phyloP scores from a whole-genome alignment of 2,888 invertebrate genomes.

The Drosophila atripex region DNA sequence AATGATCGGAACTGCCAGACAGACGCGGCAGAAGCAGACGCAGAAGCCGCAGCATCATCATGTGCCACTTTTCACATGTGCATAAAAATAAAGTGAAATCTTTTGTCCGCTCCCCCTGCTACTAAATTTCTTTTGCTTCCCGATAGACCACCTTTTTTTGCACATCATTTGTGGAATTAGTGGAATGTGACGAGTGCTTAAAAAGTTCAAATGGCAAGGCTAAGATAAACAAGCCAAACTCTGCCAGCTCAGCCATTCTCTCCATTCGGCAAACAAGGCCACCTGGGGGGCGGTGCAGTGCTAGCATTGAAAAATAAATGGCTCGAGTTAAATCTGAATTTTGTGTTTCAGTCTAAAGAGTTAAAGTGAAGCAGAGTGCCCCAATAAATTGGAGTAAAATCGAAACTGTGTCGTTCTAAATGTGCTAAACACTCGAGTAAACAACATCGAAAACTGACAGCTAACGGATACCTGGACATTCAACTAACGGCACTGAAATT shows the following conservation, averaged over 20 bases:
- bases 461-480: slow-evolving; percentile 55
- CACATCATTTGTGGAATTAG: slow-evolving; percentile 27
- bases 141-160: slow-evolving; percentile 38
- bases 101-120: slow-evolving; percentile 42
- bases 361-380: neutral
- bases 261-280: slow-evolving; percentile 62
- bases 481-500: slow-evolving; percentile 68
- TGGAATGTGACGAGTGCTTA: slow-evolving; percentile 33
- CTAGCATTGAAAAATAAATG: slow-evolving; percentile 65
- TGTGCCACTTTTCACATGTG: slow-evolving; percentile 75
- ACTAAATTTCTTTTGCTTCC: slow-evolving; percentile 54
- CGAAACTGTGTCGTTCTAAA: slow-evolving; percentile 47
- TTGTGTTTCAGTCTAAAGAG: slow-evolving; percentile 34
- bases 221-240: slow-evolving; percentile 8
- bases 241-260: slow-evolving; percentile 33
- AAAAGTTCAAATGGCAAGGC: slow-evolving; percentile 45
- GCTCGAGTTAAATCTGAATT: slow-evolving; percentile 26
- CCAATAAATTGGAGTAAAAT: slow-evolving; percentile 2
- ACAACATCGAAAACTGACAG: slow-evolving; percentile 46
- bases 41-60: slow-evolving; percentile 70
- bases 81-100: slow-evolving; percentile 69
- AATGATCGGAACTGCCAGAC: slow-evolving; percentile 70
- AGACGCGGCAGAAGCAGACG: slow-evolving; percentile 38
- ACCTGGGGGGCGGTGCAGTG: slow-evolving; percentile 44
- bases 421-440: slow-evolving; percentile 69